Evolutionary conservation across 2,888 invertebrate species (phyloP), one percentile per base, ranked within the genome.

Genomic region (Neelides folsomi): DNA sequence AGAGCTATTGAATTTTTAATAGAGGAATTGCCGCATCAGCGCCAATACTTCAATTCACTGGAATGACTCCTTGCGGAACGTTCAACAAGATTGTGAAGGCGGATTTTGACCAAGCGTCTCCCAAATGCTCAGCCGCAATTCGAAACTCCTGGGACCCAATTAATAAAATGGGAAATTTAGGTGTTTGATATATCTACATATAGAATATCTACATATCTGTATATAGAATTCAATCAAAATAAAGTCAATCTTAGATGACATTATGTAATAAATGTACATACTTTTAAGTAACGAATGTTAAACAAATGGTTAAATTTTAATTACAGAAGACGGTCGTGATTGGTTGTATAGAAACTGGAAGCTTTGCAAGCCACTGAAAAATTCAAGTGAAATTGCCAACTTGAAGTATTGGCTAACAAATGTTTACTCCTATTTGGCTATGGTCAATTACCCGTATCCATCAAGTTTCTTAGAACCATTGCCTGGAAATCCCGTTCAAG

Each of bases 391-490:
- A 64, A 67, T 81, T 0, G 65, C 70, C 1, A 64, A 62, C 0
- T 72, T 93, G 12, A 74, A 84, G 58, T 76, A 78, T 39, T 93
- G 83, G 77, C 70, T 94, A 2, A 67, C 71, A 35, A 78, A 81
- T 55, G 77, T 85, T 60, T 88, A 85, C 68, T 77, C 77, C 8
- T 82, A 83, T 65, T 70, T 94, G 58, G 93, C 92, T 0, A 95
- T 95, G 94, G 83, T 84, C 13, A 86, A 98, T 73, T 98, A 97
- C 71, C 95, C 97, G 0, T 97, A 93, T 69, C 73, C 82, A 1
- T 79, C 84, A 1, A 78, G 79, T 66, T 97, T 97, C 70, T 72
- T 97, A 47, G 76, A 79, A 45, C 80, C 82, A 0, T 68, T 97
- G 19, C 94, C 95, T 0, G 87, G 81, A 0, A 77, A 86, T 71